Conservation (phyloP, 2,888 invertebrate genomes). For the Epinotia nisella region DNA sequence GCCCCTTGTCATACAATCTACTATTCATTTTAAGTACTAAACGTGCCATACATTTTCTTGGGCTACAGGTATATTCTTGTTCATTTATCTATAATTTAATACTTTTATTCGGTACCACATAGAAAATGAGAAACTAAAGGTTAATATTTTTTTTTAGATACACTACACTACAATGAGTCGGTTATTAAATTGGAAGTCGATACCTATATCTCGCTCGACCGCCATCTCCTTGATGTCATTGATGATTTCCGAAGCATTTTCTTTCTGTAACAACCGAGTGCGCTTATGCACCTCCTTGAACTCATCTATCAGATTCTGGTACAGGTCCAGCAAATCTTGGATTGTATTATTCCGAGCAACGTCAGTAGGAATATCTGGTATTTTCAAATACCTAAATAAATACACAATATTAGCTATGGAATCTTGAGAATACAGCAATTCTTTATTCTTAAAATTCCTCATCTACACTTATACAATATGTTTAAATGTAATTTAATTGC, state of each 20-base stretch:
- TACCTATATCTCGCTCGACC: constrained; percentile 91
- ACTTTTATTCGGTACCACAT: no score
- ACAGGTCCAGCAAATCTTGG: constrained; percentile 88
- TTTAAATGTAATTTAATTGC: no score
- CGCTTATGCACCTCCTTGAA: constrained; percentile 92
- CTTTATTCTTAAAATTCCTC: not conserved
- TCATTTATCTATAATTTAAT: no score
- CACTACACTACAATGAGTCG: no score
- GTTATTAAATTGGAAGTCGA: no score
- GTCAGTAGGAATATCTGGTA: constrained; percentile 89
- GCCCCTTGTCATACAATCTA: no score
- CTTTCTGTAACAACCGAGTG: constrained; percentile 85
- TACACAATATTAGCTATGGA: not conserved
- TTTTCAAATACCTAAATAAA: constrained; percentile 73
- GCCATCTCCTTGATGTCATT: constrained; percentile 94
- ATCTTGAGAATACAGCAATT: not conserved
- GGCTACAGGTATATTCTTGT: no score
- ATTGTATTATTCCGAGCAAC: constrained; percentile 90
- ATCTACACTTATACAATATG: no score
- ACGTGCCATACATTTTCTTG: constrained; percentile 4
- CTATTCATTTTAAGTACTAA: no score
- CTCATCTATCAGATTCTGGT: constrained; percentile 90
- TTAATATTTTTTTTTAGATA: no score
- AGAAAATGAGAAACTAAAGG: no score
- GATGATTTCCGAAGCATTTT: constrained; percentile 91